Base-by-base conservation (phyloP, 2,113 vertebrate genomes). In the Anseranas semipalmata region DNA sequence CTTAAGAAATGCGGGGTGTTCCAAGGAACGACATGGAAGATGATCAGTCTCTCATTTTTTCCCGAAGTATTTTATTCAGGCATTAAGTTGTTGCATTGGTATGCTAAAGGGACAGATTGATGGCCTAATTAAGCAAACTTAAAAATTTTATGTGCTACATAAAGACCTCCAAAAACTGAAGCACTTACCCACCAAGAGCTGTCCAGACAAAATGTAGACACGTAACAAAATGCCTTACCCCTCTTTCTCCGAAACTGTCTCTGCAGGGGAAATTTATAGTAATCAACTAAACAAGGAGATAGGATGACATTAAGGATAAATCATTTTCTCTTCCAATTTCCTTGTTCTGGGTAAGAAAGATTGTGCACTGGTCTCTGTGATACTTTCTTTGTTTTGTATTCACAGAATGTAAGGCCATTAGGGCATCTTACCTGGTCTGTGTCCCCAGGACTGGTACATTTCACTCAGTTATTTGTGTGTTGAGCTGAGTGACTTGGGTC, bases 361-460 rank as follows among this genome's bases (percentile, higher is more conserved):
- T 16, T 37, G 4, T 37, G 7, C 0, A 0, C 12, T 58, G 12
- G 79, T 88, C 46, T 43, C 22, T 11, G 7, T 30, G 24, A 2
- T 60, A 35, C 16, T 18, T 73, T 52, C 24, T 60, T 65, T 35
- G 12, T 75, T 94, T 62, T 20, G 30, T 59, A 52, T 52, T 67
- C 30, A 33, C 22, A 72, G 71, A 53, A 45, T 25, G 65, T 3
- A 32, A 66, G 19, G 12, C 30, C 30, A 30, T 7, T 33, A 62
- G 35, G 16, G 55, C 11, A 32, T 77, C 28, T 70, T 70, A 19
- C 21, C 50, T 73, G 27, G 6, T 56, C 20, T 65, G 7, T 66
- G 1, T 83, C 7, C 48, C 62, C 35, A 21, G 32, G 16, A 59
- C 35, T 87, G 41, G 32, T 73, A 1, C 2, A 2, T 76, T 89